A percentile compares a stretch with the other conserved stretches of the same genome.
These are phyloP conservation scores for silkworm (Bombyx mori) DNA, from an alignment of 1,140 invertebrate species.

Conservation along the genomic window DNA sequence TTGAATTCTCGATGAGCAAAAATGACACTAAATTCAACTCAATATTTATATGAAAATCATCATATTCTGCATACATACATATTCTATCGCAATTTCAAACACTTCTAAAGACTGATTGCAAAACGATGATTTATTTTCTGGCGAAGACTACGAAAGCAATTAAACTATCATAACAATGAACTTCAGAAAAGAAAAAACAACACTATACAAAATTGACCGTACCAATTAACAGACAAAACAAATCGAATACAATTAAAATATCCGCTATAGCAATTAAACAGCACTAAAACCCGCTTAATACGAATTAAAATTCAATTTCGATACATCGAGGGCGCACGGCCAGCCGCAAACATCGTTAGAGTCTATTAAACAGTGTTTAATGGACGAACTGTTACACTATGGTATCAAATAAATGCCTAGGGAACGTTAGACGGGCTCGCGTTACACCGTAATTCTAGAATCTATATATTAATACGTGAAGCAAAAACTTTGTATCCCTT, in stretches of 20 bases:
- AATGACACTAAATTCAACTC: too few relatives aligned
- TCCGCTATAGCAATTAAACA: conserved; percentile 1
- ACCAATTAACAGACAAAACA: background rate
- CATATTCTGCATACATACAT: too few relatives aligned
- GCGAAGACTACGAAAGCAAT: too few relatives aligned
- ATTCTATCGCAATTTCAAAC: too few relatives aligned
- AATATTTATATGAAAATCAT: too few relatives aligned
- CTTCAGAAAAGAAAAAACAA: background rate
- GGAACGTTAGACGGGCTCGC: conserved; percentile 19
- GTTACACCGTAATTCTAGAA: too few relatives aligned
- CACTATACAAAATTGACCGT: background rate
- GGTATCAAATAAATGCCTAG: conserved; percentile 20
- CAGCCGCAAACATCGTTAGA: conserved; percentile 10
- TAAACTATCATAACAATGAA: background rate
- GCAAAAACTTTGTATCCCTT: too few relatives aligned
- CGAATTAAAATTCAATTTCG: conserved; percentile 20
- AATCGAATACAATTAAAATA: background rate
- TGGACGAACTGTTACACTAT: conserved; percentile 37
- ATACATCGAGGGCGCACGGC: conserved; percentile 8
- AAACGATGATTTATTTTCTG: too few relatives aligned
- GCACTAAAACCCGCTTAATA: conserved; percentile 1
- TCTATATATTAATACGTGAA: too few relatives aligned
- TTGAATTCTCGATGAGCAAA: too few relatives aligned
- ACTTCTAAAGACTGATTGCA: too few relatives aligned
- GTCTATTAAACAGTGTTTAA: conserved; percentile 23